These are phyloP conservation scores for Spodoptera litura DNA, from an alignment of 1,140 invertebrate species.

Conservation along the genomic window DNA sequence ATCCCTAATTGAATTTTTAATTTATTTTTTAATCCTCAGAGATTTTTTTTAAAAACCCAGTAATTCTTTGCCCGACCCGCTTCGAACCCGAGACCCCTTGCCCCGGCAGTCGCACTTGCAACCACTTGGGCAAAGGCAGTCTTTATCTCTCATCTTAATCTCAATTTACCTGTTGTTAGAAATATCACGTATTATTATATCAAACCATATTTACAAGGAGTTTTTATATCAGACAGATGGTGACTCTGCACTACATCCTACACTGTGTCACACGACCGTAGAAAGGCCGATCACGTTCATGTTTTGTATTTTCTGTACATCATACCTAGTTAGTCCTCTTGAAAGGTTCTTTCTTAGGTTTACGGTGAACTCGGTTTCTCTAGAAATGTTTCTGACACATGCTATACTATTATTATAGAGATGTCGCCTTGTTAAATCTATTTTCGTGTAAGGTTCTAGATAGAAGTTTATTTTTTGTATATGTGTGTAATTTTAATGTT, in stretches of 20 bases:
- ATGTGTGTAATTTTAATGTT: neutral
- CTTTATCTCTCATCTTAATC: too few species aligned
- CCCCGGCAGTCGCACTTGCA: too few species aligned
- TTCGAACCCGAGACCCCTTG: too few species aligned
- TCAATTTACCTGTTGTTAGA: too few species aligned
- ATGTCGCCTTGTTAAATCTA: conserved; percentile 19
- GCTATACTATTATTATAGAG: conserved; percentile 1
- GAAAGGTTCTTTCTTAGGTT: conserved; percentile 37
- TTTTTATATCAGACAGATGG: too few species aligned
- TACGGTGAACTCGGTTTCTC: conserved; percentile 14
- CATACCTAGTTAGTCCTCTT: conserved; percentile 40
- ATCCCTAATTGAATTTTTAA: too few species aligned
- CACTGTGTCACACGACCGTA: neutral
- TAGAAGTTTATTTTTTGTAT: neutral
- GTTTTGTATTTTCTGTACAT: conserved; percentile 42
- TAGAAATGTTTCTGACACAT: conserved; percentile 27
- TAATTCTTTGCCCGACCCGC: too few species aligned
- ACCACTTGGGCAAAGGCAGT: too few species aligned
- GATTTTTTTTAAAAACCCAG: too few species aligned
- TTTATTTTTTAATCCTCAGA: too few species aligned
- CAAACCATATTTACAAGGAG: too few species aligned
- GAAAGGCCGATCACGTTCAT: conserved; percentile 37
- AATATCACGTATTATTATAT: too few species aligned
- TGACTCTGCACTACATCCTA: neutral
- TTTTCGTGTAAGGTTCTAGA: neutral